Evolutionary conservation across 2,113 vertebrate genomes (phyloP).

Genomic region (Pterophyllum scalare): DNA sequence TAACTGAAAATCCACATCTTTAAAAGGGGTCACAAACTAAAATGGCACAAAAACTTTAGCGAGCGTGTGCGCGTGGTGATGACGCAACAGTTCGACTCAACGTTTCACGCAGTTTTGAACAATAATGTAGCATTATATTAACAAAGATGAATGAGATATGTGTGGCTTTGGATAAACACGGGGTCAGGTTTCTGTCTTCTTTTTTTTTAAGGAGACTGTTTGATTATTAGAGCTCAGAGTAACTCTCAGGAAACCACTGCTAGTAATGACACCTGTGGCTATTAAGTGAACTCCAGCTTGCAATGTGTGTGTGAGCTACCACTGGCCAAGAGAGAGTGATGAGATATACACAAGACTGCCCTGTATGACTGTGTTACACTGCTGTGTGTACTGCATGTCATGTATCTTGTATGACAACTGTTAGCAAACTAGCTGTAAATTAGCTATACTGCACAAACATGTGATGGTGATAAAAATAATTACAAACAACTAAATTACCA

Average conservation of each 20-base stretch:
- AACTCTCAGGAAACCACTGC: not conserved
- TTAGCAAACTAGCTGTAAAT: not conserved
- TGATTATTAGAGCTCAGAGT: not conserved
- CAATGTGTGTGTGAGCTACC: not conserved
- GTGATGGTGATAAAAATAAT: not conserved
- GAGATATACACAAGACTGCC: not conserved
- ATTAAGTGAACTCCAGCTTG: not conserved
- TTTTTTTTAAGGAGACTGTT: not conserved
- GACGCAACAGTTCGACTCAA: not conserved
- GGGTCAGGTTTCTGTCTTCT: accelerated
- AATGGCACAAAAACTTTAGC: too few species aligned
- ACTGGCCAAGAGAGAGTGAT: too few species aligned
- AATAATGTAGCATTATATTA: not conserved
- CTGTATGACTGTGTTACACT: not conserved
- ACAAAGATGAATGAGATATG: not conserved
- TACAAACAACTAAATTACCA: not conserved
- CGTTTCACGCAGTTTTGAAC: not conserved
- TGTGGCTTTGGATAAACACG: not conserved
- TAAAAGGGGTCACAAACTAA: too few species aligned
- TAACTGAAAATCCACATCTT: not conserved
- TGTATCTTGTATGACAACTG: not conserved
- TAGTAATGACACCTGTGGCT: too few species aligned
- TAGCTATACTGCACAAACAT: not conserved
- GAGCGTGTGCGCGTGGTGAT: not conserved
- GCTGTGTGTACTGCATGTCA: not conserved